A percentile compares a stretch with the other conserved stretches of the same genome.
phyloP scores from a whole-genome alignment of 2,888 invertebrate genomes.

The Osmoderma eremita region DNA sequence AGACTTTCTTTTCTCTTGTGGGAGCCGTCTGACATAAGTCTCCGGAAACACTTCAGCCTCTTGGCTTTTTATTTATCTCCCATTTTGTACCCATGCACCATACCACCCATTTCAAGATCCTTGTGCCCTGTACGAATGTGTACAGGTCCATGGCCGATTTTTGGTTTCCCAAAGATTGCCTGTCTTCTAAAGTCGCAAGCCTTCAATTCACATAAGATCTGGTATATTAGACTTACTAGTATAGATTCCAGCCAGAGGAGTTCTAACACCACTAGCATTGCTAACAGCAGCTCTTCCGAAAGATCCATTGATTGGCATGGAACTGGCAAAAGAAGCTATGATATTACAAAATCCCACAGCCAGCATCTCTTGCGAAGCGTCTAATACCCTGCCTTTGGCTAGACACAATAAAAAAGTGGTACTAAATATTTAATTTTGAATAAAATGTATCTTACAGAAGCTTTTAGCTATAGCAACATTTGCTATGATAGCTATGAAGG shows the following conservation, averaged over 20 bases:
- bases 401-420: too few relatives aligned
- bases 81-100: too few relatives aligned
- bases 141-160: too few relatives aligned
- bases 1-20: too few relatives aligned
- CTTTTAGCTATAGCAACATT: slow-evolving; percentile 88
- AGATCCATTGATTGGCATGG: slow-evolving; percentile 81
- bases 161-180: too few relatives aligned
- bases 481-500: slow-evolving; percentile 78
- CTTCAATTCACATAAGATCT: too few relatives aligned
- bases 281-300: slow-evolving; percentile 83
- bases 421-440: not conserved
- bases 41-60: too few relatives aligned
- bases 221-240: slow-evolving; percentile 66
- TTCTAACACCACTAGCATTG: slow-evolving; percentile 81
- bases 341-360: slow-evolving; percentile 81
- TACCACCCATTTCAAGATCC: too few relatives aligned
- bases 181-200: too few relatives aligned
- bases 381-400: slow-evolving; percentile 76
- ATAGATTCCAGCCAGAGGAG: slow-evolving; percentile 79
- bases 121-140: too few relatives aligned
- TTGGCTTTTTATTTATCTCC: too few relatives aligned
- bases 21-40: too few relatives aligned
- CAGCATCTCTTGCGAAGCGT: slow-evolving; percentile 84
- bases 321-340: slow-evolving; percentile 78
- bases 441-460: slow-evolving; percentile 70